Evolutionary conservation across 2,888 invertebrate genomes (phyloP), one percentile per base, ranked within the genome.

Genomic region (Phyllotreta striolata): DNA sequence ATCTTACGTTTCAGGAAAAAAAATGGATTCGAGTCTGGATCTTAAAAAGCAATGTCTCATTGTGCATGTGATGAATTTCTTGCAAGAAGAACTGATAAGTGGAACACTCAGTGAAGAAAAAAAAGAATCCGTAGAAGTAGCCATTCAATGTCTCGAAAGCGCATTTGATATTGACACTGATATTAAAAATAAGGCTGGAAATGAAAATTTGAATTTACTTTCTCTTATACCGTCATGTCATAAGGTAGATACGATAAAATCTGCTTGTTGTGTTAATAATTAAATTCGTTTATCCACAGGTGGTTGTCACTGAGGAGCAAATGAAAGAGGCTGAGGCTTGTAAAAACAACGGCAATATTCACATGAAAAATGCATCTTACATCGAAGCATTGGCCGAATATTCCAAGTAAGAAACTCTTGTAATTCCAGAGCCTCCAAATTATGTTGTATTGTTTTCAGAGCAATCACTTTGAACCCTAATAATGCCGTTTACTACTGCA

Each of bases 401-500:
- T 79, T 88, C 93, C 66, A 86, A 85, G 85, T 87, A 82, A 56
- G 62, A 58, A 44, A 3, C 4, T 4, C 2, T 4, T 24, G 24
- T 3, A 24, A 24, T 24, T 1, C 4, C 24, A 4, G 4, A 4
- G 4, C 24, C 24, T 3, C 24, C 1, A 24, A 24, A 24, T n/a
- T 3, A 10, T 9, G 14, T 40, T 38, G 8, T 38, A 35, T 47
- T 40, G 43, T 66, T 82, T 84, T 79, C 71, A 91, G 93, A 74
- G 98, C 98, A 8, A 94, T 99, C 70, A 86, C 89, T 73, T 83
- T 95, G 62, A 94, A 97, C 80, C 89, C 91, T 24, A 87, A 87
- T 66, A 98, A 98, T 84, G 91, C 98, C 0, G 94, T 98, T 37
- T 98, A 92, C 83, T 98, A 93, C 81, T 97, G 98, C 81, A 99